phyloP scores from a whole-genome alignment of 2,888 invertebrate species.

The Lypha dubia region DNA sequence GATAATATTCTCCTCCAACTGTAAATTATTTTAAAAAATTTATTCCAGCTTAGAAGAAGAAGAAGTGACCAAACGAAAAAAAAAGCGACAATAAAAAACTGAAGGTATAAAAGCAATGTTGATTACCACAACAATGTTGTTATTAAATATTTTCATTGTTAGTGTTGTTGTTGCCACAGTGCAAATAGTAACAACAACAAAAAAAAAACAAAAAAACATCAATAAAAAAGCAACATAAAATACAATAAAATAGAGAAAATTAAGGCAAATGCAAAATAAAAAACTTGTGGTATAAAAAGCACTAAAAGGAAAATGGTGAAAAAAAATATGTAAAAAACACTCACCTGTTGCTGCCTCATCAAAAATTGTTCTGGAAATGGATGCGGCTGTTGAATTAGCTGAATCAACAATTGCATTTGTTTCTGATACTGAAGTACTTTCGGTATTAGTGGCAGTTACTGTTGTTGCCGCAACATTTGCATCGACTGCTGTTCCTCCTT shows the following conservation, averaged over 20 bases:
- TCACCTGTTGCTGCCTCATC: constrained; percentile 60
- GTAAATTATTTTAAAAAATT: constrained; percentile 19
- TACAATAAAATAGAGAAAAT: constrained; percentile 23
- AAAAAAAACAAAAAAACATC: background rate
- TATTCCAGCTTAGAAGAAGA: constrained; percentile 19
- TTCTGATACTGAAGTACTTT: constrained; percentile 13
- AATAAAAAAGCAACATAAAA: constrained; percentile 15
- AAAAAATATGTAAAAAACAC: background rate
- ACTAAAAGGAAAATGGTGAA: constrained; percentile 7
- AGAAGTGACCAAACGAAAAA: background rate
- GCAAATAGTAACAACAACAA: constrained; percentile 33
- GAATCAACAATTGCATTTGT: constrained; percentile 17
- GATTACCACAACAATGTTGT: constrained; percentile 64
- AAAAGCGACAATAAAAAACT: background rate
- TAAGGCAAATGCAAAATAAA: constrained; percentile 16
- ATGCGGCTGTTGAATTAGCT: background rate
- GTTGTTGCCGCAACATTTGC: constrained; percentile 1
- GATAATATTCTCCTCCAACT: constrained; percentile 3
- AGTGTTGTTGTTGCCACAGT: constrained; percentile 31
- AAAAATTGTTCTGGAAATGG: constrained; percentile 30
- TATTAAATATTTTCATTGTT: constrained; percentile 68
- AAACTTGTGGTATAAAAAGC: constrained; percentile 27
- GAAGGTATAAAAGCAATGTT: constrained; percentile 11
- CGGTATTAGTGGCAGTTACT: constrained; percentile 25
- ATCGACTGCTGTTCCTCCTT: background rate